phyloP scores from a whole-genome alignment of 2,113 vertebrate species.

The Pelusios castaneus region DNA sequence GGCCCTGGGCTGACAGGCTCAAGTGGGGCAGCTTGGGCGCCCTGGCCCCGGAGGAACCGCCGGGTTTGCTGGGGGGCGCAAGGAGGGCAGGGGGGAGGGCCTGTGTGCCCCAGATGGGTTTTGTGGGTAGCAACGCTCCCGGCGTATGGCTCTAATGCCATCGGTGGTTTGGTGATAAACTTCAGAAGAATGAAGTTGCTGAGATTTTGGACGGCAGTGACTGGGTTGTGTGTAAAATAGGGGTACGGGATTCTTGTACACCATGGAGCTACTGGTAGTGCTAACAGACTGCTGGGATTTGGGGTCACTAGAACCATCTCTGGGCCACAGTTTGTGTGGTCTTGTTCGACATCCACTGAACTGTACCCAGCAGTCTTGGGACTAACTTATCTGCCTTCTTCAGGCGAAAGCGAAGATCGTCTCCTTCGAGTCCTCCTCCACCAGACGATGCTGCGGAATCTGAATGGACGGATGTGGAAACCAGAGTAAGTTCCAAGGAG shows the following conservation, averaged over 20 bases:
- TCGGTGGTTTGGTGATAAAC: not conserved
- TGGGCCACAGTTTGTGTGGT: too few species aligned
- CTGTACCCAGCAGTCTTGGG: not conserved
- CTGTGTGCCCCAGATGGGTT: too few species aligned
- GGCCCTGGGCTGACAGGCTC: too few species aligned
- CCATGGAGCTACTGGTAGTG: fast-evolving
- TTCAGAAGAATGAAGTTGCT: not conserved
- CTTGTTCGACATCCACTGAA: not conserved
- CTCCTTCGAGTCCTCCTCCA: slow-evolving; percentile 65
- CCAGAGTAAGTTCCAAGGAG: slow-evolving; percentile 80
- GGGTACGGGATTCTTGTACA: fast-evolving
- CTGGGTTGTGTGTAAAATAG: not conserved
- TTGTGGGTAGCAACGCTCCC: too few species aligned
- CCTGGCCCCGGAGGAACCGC: too few species aligned
- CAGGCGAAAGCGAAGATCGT: slow-evolving; percentile 90
- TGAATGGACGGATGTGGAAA: slow-evolving; percentile 92
- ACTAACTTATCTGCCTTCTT: not conserved
- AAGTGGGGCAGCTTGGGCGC: too few species aligned
- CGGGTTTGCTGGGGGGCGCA: too few species aligned
- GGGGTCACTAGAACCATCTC: not conserved
- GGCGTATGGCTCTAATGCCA: not conserved
- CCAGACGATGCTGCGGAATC: slow-evolving; percentile 74
- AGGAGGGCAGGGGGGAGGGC: too few species aligned
- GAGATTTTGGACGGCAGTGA: fast-evolving
- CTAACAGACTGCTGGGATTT: not conserved